These are phyloP conservation scores for Coelopa pilipes DNA, from an alignment of 2,888 invertebrate species.

Conservation along the genomic window DNA sequence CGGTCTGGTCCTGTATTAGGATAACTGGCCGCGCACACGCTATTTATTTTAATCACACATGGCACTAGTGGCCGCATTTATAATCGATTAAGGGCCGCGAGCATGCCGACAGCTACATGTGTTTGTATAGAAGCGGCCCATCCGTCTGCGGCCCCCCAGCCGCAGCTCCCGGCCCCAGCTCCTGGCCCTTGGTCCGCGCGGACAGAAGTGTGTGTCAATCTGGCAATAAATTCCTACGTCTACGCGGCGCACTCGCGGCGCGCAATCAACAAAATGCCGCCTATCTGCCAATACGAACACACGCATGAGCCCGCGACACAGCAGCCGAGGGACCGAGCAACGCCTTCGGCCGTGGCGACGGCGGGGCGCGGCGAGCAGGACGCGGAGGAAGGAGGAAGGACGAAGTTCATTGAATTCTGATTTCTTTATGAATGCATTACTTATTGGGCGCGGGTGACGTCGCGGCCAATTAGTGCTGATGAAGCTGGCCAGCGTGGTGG, in stretches of 20 bases:
- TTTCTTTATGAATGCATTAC: too few relatives aligned
- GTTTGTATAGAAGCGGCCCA: conserved; percentile 36
- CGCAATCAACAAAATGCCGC: conserved; percentile 27
- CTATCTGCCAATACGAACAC: conserved; percentile 5
- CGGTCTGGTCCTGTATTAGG: conserved; percentile 31
- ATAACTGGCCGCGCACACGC: conserved; percentile 46
- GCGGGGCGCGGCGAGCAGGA: background rate
- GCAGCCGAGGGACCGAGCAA: background rate
- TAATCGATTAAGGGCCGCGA: conserved; percentile 54
- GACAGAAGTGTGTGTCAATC: conserved; percentile 35
- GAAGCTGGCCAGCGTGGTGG: too few relatives aligned
- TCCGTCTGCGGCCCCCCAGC: background rate
- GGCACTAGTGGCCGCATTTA: conserved; percentile 51
- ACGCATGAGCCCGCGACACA: conserved; percentile 10
- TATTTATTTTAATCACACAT: conserved; percentile 62
- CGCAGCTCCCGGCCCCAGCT: background rate
- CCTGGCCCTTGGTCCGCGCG: background rate
- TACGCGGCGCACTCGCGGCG: background rate
- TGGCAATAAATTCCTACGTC: conserved; percentile 31
- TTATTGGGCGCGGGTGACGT: too few relatives aligned
- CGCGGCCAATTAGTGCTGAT: too few relatives aligned
- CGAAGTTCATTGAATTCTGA: background rate
- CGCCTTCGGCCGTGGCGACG: background rate
- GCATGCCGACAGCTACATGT: conserved; percentile 30
- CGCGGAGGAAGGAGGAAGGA: background rate